phyloP scores from a whole-genome alignment of 2,797 vertebrate species.

The Stomatorhinus walkeri region DNA sequence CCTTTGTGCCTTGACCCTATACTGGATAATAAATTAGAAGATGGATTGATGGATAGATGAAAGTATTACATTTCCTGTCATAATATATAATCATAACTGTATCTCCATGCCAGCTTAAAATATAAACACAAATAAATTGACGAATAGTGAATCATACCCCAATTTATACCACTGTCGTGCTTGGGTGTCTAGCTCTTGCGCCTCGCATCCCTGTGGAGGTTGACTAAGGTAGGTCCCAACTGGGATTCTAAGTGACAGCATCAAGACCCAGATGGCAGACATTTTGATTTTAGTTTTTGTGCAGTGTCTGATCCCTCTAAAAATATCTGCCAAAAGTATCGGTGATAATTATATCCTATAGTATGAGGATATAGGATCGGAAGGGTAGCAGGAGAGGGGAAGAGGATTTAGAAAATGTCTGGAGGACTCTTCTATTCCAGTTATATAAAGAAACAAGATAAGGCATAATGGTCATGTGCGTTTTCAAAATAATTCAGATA shows the following conservation, averaged over 20 bases:
- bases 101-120: not conserved
- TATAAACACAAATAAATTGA: slow-evolving; percentile 7
- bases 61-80: slow-evolving; percentile 8
- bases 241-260: not conserved
- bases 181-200: not conserved
- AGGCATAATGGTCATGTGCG: not conserved
- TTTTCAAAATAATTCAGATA: not conserved
- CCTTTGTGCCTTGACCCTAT: not conserved
- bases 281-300: not conserved
- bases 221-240: not conserved
- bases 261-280: not conserved
- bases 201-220: not conserved
- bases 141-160: not conserved
- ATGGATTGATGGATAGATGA: not conserved
- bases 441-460: not conserved
- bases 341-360: slow-evolving; percentile 3
- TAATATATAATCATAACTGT: not conserved
- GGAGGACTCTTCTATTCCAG: not conserved
- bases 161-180: not conserved
- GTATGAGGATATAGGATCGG: not conserved
- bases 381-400: not conserved
- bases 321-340: not conserved
- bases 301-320: not conserved
- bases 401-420: not conserved
- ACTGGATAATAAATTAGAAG: not conserved